These are phyloP conservation scores for Phrynocephalus versicolor DNA, from an alignment of 2,113 vertebrate genomes.

Conservation along the genomic window DNA sequence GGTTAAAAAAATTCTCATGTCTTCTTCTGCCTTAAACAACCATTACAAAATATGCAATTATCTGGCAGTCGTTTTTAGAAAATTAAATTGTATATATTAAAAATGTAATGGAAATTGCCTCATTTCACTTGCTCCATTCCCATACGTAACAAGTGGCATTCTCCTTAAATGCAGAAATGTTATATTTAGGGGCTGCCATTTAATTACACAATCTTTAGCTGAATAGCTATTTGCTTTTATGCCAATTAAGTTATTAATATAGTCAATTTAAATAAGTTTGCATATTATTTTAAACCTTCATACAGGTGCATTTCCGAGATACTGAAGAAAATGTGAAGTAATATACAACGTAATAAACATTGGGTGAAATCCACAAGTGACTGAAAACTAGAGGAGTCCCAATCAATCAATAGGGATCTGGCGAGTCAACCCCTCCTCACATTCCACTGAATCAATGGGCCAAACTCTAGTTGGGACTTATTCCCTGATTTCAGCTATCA, in stretches of 20 bases:
- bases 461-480: too few species aligned
- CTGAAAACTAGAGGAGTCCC: too few species aligned
- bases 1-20: constrained; percentile 3
- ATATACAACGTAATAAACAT: neutral
- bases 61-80: neutral
- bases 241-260: neutral
- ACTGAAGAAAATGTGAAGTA: constrained; percentile 3
- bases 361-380: too few species aligned
- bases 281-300: neutral
- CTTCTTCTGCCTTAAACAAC: neutral
- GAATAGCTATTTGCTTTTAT: neutral
- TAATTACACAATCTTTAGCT: constrained; percentile 1
- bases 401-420: too few species aligned
- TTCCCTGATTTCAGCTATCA: too few species aligned
- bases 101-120: neutral
- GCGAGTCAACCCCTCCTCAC: too few species aligned
- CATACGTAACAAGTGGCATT: neutral
- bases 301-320: constrained; percentile 29
- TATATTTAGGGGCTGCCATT: neutral
- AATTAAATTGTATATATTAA: neutral
- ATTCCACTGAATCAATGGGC: too few species aligned
- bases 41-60: neutral
- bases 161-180: neutral
- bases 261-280: constrained; percentile 5
- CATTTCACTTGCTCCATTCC: neutral